Percentiles rank a stretch among this genome's conserved stretches.
Evolutionary conservation across 1,140 invertebrate species (phyloP).

Genomic region (Heliconius himera): DNA sequence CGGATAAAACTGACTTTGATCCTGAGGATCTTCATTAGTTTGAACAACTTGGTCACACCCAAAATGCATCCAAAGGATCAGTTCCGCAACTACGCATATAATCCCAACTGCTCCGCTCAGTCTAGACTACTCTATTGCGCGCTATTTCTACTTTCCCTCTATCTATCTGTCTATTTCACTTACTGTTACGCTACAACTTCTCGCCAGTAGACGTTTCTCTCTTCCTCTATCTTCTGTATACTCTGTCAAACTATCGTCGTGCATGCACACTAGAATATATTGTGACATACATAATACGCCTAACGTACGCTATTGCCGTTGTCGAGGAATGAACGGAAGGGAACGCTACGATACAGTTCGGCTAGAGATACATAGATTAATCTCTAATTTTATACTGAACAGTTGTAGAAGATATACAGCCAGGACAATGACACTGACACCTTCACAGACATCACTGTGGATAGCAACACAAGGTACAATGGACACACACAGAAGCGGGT

Average conservation of each 20-base stretch:
- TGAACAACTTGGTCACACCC: slow-evolving; percentile 47
- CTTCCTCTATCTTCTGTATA: slow-evolving; percentile 78
- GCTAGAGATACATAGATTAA: slow-evolving; percentile 58
- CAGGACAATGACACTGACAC: slow-evolving; percentile 75
- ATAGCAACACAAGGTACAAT: slow-evolving; percentile 68
- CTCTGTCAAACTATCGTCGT: slow-evolving; percentile 77
- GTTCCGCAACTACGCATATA: slow-evolving; percentile 67
- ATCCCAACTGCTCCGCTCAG: slow-evolving; percentile 72
- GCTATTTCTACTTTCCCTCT: slow-evolving; percentile 72
- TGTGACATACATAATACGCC: slow-evolving; percentile 77
- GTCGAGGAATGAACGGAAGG: slow-evolving; percentile 62
- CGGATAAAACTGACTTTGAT: slow-evolving; percentile 63
- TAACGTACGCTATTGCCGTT: slow-evolving; percentile 71
- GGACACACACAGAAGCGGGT: slow-evolving; percentile 61
- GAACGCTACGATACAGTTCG: slow-evolving; percentile 66
- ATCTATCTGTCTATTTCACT: slow-evolving; percentile 72
- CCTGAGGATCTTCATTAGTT: slow-evolving; percentile 64
- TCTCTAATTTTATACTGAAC: slow-evolving; percentile 60
- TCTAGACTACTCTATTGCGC: slow-evolving; percentile 64
- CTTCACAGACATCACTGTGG: slow-evolving; percentile 74
- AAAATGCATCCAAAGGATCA: slow-evolving; percentile 66
- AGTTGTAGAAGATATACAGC: slow-evolving; percentile 62
- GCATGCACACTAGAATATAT: slow-evolving; percentile 80
- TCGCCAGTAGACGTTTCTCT: slow-evolving; percentile 77
- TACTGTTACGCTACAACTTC: slow-evolving; percentile 76